Base-by-base conservation (phyloP, 2,797 vertebrate species). In the Clarias laeviceps region DNA sequence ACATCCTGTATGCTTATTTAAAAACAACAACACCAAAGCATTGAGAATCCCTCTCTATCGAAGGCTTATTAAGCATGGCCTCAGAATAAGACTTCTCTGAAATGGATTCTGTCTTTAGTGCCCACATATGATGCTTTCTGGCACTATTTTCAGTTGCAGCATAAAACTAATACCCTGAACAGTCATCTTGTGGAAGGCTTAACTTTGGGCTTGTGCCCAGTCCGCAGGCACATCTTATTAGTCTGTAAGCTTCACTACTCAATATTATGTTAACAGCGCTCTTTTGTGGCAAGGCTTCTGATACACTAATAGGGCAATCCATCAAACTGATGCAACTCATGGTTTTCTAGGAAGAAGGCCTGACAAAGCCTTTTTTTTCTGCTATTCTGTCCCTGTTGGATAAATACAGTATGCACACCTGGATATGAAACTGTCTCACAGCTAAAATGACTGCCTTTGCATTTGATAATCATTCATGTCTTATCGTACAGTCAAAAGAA, bases 1-100 rank as follows among this genome's bases (percentile, higher is more conserved):
- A 32, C 65, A 85, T 78, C 82, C 88, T 90, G 85, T 90, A 87
- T 90, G 86, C 84, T 91, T 18, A 91, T 90, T 93, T 92, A 87
- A 90, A 76, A 79, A 29, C 72, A 92, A 93, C 11, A 92, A 93
- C 89, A 80, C 89, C 88, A 85, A 91, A 88, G 88, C 89, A 90
- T 87, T 92, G 87, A 88, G 93, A 94, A 93, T 94, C 93, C 84
- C 84, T 86, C 59, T 91, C 88, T 87, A 88, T 93, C 91, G 93
- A 91, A 93, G 88, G 89, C 89, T 92, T 84, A 87, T 80, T 91
- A 92, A 92, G 90, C 86, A 85, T 88, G 89, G 91, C 93, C 87
- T 90, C 80, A 54, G 54, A 86, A 91, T 92, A 92, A 90, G 85
- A 84, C 65, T 70, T 65, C 88, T 93, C 88, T 93, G 85, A 89